These are phyloP conservation scores for Erinaceus europaeus DNA, from an alignment of 2,113 vertebrate species.

Conservation along the genomic window DNA sequence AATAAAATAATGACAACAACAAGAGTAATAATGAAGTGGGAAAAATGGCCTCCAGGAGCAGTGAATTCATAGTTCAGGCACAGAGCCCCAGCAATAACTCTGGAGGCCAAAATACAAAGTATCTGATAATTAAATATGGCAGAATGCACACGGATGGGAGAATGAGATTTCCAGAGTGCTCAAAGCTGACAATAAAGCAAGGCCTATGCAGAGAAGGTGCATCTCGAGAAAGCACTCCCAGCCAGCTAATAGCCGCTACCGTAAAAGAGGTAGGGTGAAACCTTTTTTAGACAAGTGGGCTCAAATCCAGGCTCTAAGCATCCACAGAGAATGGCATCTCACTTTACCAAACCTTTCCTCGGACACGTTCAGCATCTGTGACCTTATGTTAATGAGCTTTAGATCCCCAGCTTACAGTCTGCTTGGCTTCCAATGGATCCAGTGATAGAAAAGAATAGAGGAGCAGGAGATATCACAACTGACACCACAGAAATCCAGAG, in stretches of 20 bases:
- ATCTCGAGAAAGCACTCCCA: not conserved
- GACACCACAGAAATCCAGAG: no score
- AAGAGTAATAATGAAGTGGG: no score
- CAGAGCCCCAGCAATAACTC: no score
- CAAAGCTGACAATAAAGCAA: not conserved
- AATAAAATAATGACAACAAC: no score
- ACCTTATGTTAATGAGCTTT: not conserved
- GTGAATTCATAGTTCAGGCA: no score
- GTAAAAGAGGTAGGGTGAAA: not conserved
- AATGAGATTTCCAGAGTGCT: not conserved
- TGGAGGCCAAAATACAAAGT: no score
- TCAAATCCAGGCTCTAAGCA: not conserved
- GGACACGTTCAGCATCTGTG: not conserved
- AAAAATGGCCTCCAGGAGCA: no score
- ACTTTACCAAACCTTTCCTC: not conserved
- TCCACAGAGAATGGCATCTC: not conserved
- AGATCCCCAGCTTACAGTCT: not conserved
- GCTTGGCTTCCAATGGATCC: not conserved
- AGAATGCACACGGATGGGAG: not conserved
- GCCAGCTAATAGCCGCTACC: not conserved
- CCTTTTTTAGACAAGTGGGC: not conserved
- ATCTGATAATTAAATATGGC: not conserved
- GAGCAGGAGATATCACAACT: no score
- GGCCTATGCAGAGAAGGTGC: not conserved
- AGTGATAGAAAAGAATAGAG: constrained; percentile 15